Conservation (phyloP, 2,888 invertebrate genomes). For the Drosophila mettleri region DNA sequence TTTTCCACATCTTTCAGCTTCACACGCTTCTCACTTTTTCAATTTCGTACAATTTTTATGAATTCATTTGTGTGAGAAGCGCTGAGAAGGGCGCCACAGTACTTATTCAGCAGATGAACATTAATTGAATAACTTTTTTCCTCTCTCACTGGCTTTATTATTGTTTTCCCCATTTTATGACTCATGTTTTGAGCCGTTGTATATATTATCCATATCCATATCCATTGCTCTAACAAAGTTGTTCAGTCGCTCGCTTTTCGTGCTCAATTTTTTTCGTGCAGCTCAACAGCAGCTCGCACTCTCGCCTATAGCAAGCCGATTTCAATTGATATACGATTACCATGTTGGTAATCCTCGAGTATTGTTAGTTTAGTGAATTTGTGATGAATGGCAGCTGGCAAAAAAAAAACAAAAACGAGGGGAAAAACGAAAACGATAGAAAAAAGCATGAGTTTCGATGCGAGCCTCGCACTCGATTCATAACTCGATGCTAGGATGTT, state of each 20-base stretch:
- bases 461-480: constrained; percentile 32
- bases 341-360: constrained; percentile 14
- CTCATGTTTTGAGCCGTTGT: neutral
- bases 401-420: neutral
- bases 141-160: neutral
- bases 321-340: constrained; percentile 5
- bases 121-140: neutral
- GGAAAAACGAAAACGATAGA: neutral
- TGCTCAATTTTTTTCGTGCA: neutral
- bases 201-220: constrained; percentile 2
- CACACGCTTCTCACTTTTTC: neutral
- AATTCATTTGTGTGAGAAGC: constrained; percentile 2
- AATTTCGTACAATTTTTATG: neutral
- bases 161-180: constrained; percentile 1
- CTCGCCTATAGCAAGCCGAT: constrained; percentile 1
- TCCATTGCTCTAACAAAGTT: neutral
- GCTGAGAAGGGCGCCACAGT: constrained; percentile 3
- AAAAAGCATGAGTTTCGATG: constrained; percentile 14
- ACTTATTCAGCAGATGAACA: neutral
- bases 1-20: neutral
- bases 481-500: constrained; percentile 18
- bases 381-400: constrained; percentile 19
- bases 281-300: neutral
- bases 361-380: constrained; percentile 1
- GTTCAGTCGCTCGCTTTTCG: constrained; percentile 1